Conservation (phyloP, 2,113 vertebrate genomes). For the Xerus inauris region DNA sequence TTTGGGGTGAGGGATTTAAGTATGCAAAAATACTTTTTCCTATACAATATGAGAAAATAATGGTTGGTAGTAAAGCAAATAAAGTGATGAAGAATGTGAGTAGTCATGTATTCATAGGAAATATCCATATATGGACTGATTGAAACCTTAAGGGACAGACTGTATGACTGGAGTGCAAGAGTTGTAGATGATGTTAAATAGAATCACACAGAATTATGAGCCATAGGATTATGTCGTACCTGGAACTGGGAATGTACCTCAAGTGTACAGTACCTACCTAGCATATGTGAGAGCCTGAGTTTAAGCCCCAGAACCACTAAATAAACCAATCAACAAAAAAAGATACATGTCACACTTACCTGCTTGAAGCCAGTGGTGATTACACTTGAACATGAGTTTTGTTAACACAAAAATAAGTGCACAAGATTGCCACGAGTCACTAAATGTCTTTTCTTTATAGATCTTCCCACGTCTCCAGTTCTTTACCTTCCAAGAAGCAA, state of each 20-base stretch:
- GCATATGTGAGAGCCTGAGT: too few relatives aligned
- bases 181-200: neutral
- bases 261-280: too few relatives aligned
- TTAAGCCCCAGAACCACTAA: too few relatives aligned
- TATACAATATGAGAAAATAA: neutral
- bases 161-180: neutral
- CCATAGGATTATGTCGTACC: neutral
- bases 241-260: too few relatives aligned
- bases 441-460: neutral
- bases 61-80: neutral
- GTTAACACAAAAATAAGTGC: neutral
- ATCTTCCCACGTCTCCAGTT: neutral
- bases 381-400: neutral
- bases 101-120: neutral
- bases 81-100: slow-evolving; percentile 1
- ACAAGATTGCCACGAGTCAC: neutral
- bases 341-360: neutral
- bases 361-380: neutral
- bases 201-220: neutral
- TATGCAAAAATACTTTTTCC: slow-evolving; percentile 14
- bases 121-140: neutral
- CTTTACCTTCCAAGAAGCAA: neutral
- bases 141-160: neutral
- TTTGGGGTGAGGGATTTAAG: neutral
- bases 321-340: too few relatives aligned